These are phyloP conservation scores for Hypotaenidia philippensis DNA, from an alignment of 2,797 vertebrate genomes.

Conservation along the genomic window DNA sequence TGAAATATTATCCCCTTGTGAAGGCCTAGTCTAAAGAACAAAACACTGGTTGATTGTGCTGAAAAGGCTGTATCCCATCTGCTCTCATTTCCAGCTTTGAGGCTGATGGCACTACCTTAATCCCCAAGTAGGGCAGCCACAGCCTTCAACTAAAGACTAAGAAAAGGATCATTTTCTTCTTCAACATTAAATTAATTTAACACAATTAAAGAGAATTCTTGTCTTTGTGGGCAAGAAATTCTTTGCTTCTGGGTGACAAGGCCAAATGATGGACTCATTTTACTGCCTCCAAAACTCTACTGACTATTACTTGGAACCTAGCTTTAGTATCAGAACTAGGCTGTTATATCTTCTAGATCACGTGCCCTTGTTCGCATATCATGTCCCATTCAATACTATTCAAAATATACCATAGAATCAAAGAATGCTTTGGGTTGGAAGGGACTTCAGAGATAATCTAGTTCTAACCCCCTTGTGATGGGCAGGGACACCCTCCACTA, in stretches of 20 bases:
- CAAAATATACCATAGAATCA: not conserved
- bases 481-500: no score
- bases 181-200: not conserved
- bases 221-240: not conserved
- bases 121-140: not conserved
- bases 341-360: not conserved
- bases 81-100: not conserved
- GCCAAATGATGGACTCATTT: not conserved
- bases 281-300: not conserved
- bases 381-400: not conserved
- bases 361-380: not conserved
- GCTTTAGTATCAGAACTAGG: not conserved
- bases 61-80: not conserved
- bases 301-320: not conserved
- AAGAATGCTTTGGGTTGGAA: no score
- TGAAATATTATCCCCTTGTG: conserved; percentile 12
- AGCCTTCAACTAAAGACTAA: not conserved
- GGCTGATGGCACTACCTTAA: not conserved
- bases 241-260: not conserved
- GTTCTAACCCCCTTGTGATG: no score
- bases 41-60: not conserved
- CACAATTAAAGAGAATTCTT: not conserved
- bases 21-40: not conserved
- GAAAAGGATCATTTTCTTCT: not conserved
- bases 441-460: no score